Percentiles rank a stretch among this genome's conserved stretches.
These are phyloP conservation scores for Caenorhabditis sp. DNA, from an alignment of 2,888 invertebrate genomes.

Conservation along the genomic window DNA sequence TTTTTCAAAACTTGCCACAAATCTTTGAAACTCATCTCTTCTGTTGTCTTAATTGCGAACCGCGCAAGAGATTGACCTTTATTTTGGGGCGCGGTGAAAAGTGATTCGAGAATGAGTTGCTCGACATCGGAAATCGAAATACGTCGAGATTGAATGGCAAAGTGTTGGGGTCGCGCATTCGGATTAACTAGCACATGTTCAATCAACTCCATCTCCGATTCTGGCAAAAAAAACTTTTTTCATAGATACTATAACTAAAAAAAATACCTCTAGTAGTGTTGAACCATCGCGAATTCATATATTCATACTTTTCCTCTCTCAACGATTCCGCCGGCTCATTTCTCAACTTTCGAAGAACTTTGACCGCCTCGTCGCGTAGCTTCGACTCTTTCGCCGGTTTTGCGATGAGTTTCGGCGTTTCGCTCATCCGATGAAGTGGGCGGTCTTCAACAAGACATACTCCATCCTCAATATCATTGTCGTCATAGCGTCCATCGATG, in stretches of 20 bases:
- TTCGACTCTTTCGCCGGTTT: conserved; percentile 1
- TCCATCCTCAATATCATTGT: conserved; percentile 22
- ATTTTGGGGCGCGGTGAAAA: conserved; percentile 17
- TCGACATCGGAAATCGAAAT: conserved; percentile 16
- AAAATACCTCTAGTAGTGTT: conserved; percentile 18
- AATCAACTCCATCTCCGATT: conserved; percentile 15
- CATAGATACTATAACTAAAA: not conserved
- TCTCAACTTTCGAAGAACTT: conserved; percentile 21
- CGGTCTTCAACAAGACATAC: conserved; percentile 11
- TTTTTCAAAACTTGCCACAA: conserved; percentile 9
- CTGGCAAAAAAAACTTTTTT: no score
- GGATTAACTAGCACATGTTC: conserved; percentile 32
- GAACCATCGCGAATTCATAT: conserved; percentile 22
- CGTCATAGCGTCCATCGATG: not conserved
- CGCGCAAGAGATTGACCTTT: conserved; percentile 17
- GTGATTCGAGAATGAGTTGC: conserved; percentile 12
- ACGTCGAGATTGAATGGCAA: conserved; percentile 26
- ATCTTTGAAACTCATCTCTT: conserved; percentile 20
- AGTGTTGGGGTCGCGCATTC: conserved; percentile 22
- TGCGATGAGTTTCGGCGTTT: conserved; percentile 30
- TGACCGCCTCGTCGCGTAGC: conserved; percentile 19
- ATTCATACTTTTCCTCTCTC: conserved; percentile 9
- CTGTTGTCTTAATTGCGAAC: conserved; percentile 22
- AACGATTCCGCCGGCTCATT: conserved; percentile 5
- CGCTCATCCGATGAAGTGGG: conserved; percentile 20